Percentiles rank a stretch among this genome's conserved stretches.
Conservation (phyloP, 2,797 vertebrate genomes). For the Eupleurogrammus muticus region DNA sequence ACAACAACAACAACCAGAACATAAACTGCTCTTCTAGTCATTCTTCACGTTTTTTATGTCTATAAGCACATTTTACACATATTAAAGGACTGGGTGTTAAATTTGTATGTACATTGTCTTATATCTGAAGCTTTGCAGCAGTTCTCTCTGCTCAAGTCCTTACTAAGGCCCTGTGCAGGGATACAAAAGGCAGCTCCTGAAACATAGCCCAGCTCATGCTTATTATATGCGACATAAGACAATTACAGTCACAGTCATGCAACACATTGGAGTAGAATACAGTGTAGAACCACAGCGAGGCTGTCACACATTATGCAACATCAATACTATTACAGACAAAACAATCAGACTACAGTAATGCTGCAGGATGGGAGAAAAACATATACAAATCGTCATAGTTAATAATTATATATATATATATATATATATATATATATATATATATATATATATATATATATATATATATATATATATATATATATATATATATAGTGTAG, state of each 20-base stretch:
- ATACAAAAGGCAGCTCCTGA: constrained; percentile 37
- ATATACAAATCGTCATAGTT: too few species aligned
- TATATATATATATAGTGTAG: too few species aligned
- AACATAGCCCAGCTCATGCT: constrained; percentile 17
- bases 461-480: too few species aligned
- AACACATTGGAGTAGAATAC: too few species aligned
- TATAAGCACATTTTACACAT: fast-evolving
- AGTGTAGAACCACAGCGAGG: not conserved
- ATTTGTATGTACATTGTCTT: not conserved
- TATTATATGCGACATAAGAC: not conserved
- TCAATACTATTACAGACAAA: not conserved
- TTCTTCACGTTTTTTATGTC: not conserved
- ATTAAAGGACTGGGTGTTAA: fast-evolving
- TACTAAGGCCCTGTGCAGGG: constrained; percentile 43
- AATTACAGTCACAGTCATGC: not conserved
- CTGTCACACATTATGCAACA: not conserved
- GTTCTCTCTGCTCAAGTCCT: not conserved
- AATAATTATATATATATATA: too few species aligned
- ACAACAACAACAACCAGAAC: constrained; percentile 19
- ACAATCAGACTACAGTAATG: not conserved
- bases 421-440: too few species aligned
- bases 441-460: too few species aligned
- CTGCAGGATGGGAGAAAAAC: not conserved
- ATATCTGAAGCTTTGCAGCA: not conserved
- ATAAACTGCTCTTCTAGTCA: not conserved